phyloP scores from a whole-genome alignment of 2,113 vertebrate genomes.

The Corydoras sp. region DNA sequence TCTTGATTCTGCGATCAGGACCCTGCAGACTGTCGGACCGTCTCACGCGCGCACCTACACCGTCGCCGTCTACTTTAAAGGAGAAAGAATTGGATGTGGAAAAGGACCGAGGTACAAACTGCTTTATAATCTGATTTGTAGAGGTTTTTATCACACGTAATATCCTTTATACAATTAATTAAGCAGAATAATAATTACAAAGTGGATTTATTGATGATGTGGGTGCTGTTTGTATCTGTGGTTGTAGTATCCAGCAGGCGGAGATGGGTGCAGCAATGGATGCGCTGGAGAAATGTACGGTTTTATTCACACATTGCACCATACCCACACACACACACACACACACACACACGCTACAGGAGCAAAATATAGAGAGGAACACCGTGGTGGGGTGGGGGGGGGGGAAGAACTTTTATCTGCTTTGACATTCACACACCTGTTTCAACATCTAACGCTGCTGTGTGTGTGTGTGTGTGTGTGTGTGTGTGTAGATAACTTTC shows the following conservation, averaged over 20 bases:
- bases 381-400: too few species aligned
- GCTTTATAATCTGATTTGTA: background rate
- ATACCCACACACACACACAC: too few species aligned
- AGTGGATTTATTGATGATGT: too few species aligned
- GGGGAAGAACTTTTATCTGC: too few species aligned
- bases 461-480: too few species aligned
- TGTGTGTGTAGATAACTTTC: constrained; percentile 86
- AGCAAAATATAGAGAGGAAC: too few species aligned
- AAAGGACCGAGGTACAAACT: constrained; percentile 90
- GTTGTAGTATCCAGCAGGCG: constrained; percentile 90
- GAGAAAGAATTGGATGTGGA: constrained; percentile 93
- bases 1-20: constrained; percentile 62
- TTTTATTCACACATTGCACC: background rate
- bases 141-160: too few species aligned
- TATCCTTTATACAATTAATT: too few species aligned
- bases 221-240: background rate
- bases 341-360: too few species aligned
- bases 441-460: too few species aligned
- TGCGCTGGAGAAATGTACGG: constrained; percentile 98
- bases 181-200: too few species aligned
- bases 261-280: constrained; percentile 99
- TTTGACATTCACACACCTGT: too few species aligned
- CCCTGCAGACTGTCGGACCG: constrained; percentile 92
- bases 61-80: constrained; percentile 97
- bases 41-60: constrained; percentile 96